phyloP scores from a whole-genome alignment of 2,888 invertebrate genomes.

The Caenorhabditis drosophilae region DNA sequence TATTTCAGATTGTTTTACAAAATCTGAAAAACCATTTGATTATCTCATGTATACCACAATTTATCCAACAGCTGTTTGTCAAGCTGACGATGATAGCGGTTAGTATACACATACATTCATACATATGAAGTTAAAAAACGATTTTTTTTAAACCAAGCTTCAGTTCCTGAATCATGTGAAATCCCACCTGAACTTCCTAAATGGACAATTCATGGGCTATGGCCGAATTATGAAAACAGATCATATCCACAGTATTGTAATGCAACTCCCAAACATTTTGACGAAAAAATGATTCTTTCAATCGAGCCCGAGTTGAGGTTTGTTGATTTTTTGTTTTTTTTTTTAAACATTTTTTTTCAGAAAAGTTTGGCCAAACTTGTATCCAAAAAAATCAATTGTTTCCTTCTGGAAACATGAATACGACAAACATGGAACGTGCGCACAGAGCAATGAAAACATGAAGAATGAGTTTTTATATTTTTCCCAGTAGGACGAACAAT shows the following conservation, averaged over 20 bases:
- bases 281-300: conserved; percentile 28
- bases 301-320: conserved; percentile 32
- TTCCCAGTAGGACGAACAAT: conserved; percentile 19
- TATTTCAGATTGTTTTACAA: neutral
- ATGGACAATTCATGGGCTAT: conserved; percentile 55
- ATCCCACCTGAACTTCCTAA: conserved; percentile 37
- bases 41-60: conserved; percentile 49
- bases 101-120: neutral
- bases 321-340: conserved; percentile 6
- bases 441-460: conserved; percentile 29
- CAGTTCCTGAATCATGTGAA: conserved; percentile 48
- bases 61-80: conserved; percentile 49
- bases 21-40: conserved; percentile 27
- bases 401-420: conserved; percentile 58
- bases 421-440: conserved; percentile 57
- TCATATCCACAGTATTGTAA: conserved; percentile 46
- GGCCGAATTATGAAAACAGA: conserved; percentile 49
- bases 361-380: conserved; percentile 48
- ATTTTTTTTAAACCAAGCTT: conserved; percentile 1
- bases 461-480: conserved; percentile 45
- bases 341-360: conserved; percentile 10
- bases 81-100: conserved; percentile 49
- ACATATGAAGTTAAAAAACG: neutral
- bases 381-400: conserved; percentile 26
- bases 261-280: conserved; percentile 38